These are phyloP conservation scores for Seriola aureovittata DNA, from an alignment of 2,113 vertebrate species.

Conservation along the genomic window DNA sequence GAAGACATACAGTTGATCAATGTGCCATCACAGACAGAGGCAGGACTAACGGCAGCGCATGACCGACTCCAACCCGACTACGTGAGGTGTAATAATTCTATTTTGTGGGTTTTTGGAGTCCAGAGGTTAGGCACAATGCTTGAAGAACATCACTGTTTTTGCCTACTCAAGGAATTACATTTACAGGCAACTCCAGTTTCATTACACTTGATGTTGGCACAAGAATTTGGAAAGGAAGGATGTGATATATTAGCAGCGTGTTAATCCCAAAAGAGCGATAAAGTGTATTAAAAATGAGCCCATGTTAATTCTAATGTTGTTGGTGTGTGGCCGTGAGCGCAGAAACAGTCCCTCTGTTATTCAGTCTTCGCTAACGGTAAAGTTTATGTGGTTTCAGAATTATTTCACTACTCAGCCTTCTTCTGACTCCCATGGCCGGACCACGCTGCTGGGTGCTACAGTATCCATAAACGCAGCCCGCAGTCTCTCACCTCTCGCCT, in stretches of 20 bases:
- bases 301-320: conserved; percentile 67
- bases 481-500: conserved; percentile 69
- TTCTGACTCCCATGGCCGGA: conserved; percentile 30
- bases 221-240: conserved; percentile 54
- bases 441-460: conserved; percentile 34
- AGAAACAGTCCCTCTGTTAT: conserved; percentile 60
- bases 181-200: conserved; percentile 51
- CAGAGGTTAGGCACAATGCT: conserved; percentile 57
- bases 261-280: conserved; percentile 57
- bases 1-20: conserved; percentile 60
- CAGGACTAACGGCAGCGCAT: conserved; percentile 57
- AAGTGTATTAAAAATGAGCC: conserved; percentile 61
- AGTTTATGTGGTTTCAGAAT: conserved; percentile 68
- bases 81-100: conserved; percentile 65
- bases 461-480: conserved; percentile 62
- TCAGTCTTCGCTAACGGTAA: conserved; percentile 35
- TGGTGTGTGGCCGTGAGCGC: conserved; percentile 68
- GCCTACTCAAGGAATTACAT: conserved; percentile 48
- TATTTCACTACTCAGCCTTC: conserved; percentile 58
- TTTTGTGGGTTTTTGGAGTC: conserved; percentile 62
- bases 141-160: conserved; percentile 55
- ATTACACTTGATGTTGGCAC: conserved; percentile 51
- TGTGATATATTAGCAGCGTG: conserved; percentile 60
- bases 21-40: conserved; percentile 63
- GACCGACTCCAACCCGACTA: conserved; percentile 50